Percentiles rank a stretch among this genome's conserved stretches.
These are phyloP conservation scores for Drosophila mojavensis DNA, from an alignment of 1,140 invertebrate species.

Conservation along the genomic window DNA sequence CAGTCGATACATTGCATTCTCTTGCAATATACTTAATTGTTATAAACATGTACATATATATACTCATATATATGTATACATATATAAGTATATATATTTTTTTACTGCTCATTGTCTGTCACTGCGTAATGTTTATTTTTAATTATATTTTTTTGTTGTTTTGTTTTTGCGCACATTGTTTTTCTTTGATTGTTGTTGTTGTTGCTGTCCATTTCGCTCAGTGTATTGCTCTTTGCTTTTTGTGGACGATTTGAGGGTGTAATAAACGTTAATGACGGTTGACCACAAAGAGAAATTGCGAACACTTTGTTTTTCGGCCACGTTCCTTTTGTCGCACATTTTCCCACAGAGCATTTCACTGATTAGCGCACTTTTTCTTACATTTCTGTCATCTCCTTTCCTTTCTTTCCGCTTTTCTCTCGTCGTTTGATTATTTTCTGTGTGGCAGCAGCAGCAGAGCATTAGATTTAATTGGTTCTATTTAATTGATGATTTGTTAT, in stretches of 20 bases:
- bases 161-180: slow-evolving; percentile 29
- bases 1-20: too few relatives aligned
- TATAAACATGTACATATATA: not conserved
- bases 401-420: not conserved
- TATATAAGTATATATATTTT: not conserved
- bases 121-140: slow-evolving; percentile 79
- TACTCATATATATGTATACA: too few relatives aligned
- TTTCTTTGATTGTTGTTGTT: slow-evolving; percentile 46
- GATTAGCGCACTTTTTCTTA: slow-evolving; percentile 49
- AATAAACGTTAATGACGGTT: slow-evolving; percentile 81
- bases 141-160: slow-evolving; percentile 67
- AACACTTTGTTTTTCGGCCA: slow-evolving; percentile 62
- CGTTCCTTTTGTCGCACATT: slow-evolving; percentile 41
- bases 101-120: slow-evolving; percentile 51
- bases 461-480: slow-evolving; percentile 70
- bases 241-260: slow-evolving; percentile 70
- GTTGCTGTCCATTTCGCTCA: slow-evolving; percentile 19
- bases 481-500: slow-evolving; percentile 80
- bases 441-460: not conserved
- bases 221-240: slow-evolving; percentile 73
- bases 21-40: not conserved
- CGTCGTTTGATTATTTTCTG: slow-evolving; percentile 25
- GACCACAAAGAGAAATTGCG: slow-evolving; percentile 78
- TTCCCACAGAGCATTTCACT: slow-evolving; percentile 34
- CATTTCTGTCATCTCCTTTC: not conserved